Conservation (phyloP, 2,797 vertebrate species). For the Acrocephalus scirpaceus region DNA sequence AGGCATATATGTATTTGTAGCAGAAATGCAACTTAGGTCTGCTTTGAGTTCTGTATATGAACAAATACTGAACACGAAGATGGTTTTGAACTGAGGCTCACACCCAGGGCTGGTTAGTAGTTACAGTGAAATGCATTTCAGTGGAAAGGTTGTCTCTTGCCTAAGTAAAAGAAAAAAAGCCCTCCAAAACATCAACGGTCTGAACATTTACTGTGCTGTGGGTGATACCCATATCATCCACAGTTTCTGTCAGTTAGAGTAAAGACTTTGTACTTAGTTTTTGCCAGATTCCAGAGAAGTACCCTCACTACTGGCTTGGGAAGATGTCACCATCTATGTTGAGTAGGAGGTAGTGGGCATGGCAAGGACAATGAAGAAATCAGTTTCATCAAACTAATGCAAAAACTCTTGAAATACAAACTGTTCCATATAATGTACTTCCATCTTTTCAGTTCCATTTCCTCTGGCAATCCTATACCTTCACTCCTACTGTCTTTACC, state of each 20-base stretch:
- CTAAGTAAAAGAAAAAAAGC: background rate
- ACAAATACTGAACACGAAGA: background rate
- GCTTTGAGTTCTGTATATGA: background rate
- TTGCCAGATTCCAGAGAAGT: background rate
- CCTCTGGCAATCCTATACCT: background rate
- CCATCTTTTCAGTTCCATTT: background rate
- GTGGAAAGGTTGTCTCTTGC: background rate
- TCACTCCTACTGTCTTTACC: background rate
- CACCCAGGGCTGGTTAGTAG: background rate
- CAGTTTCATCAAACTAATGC: background rate
- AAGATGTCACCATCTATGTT: background rate
- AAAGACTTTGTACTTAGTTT: background rate
- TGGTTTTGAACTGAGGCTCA: background rate
- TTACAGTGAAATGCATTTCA: background rate
- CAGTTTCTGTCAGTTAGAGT: background rate
- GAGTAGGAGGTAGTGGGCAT: background rate
- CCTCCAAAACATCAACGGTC: background rate
- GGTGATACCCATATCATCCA: rapidly evolving
- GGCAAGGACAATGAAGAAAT: background rate
- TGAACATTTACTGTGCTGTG: background rate
- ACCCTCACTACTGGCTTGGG: background rate
- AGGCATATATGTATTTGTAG: background rate
- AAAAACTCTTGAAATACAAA: background rate
- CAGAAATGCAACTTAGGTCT: background rate
- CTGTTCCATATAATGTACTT: background rate